These are phyloP conservation scores for Eueides isabella DNA, from an alignment of 1,140 invertebrate species.

Conservation along the genomic window DNA sequence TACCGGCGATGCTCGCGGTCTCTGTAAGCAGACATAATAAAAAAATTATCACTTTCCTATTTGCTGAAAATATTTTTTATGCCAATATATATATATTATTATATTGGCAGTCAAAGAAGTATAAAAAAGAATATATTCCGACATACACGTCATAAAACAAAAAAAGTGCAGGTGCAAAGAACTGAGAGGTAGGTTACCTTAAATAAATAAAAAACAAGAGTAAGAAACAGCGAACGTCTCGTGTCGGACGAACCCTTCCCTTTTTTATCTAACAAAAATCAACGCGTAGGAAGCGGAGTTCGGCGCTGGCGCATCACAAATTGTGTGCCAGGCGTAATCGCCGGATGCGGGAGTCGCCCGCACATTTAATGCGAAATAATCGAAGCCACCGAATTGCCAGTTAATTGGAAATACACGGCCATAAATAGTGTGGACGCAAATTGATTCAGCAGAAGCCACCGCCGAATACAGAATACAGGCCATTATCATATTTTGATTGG, in stretches of 20 bases:
- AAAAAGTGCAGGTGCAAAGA: constrained; percentile 71
- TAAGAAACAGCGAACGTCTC: constrained; percentile 44
- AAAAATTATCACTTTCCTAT: constrained; percentile 31
- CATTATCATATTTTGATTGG: constrained; percentile 78
- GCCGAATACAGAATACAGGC: constrained; percentile 35
- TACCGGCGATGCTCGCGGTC: constrained; percentile 58
- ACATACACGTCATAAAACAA: constrained; percentile 43
- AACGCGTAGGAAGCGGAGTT: constrained; percentile 57
- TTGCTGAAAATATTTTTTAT: constrained; percentile 1
- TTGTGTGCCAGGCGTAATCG: constrained; percentile 74
- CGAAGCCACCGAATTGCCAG: constrained; percentile 78
- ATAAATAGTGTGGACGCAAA: constrained; percentile 71
- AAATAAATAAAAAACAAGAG: constrained; percentile 62
- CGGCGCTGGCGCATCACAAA: constrained; percentile 75
- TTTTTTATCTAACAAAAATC: constrained; percentile 80
- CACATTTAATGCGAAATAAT: constrained; percentile 79
- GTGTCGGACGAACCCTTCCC: constrained; percentile 53
- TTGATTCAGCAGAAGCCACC: constrained; percentile 62
- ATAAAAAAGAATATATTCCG: not conserved
- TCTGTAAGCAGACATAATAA: constrained; percentile 56
- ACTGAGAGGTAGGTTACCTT: constrained; percentile 43
- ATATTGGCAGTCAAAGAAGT: not conserved
- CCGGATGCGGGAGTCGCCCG: constrained; percentile 80
- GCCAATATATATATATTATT: not conserved
- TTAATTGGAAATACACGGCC: constrained; percentile 75